phyloP scores from a whole-genome alignment of 2,888 invertebrate species.

The Pristionchus exspectatus region DNA sequence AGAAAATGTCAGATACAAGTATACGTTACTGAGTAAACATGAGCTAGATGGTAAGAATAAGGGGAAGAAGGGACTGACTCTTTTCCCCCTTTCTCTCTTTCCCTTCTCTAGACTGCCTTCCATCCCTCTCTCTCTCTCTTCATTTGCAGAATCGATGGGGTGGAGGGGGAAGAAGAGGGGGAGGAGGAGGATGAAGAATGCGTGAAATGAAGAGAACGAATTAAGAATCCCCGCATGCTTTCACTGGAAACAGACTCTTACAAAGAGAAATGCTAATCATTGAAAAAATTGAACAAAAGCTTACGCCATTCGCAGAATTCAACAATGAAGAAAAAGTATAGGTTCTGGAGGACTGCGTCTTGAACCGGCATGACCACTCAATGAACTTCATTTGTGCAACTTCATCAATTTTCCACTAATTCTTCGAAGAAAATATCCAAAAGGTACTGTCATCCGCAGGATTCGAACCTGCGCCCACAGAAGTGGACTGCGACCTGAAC shows the following conservation, averaged over 20 bases:
- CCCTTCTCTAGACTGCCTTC: conserved; percentile 2
- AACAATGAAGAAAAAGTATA: too few relatives aligned
- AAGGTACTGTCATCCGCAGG: conserved; percentile 64
- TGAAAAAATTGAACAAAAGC: neutral
- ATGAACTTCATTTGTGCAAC: too few relatives aligned
- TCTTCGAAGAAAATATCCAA: neutral
- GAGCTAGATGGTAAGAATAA: neutral
- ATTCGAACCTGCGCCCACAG: conserved; percentile 74
- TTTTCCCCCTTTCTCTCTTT: neutral
- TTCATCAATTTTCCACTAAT: neutral
- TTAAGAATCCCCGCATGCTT: neutral
- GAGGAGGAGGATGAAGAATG: conserved; percentile 15
- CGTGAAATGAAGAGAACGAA: conserved; percentile 19
- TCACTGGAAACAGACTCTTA: neutral
- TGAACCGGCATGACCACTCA: too few relatives aligned
- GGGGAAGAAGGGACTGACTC: conserved; percentile 18
- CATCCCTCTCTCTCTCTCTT: conserved; percentile 21
- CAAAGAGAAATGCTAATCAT: neutral
- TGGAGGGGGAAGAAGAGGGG: neutral
- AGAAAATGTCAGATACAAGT: conserved; percentile 18
- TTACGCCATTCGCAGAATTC: too few relatives aligned
- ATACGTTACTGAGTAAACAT: conserved; percentile 27
- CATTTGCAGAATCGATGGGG: conserved; percentile 45
- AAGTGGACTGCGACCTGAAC: conserved; percentile 86
- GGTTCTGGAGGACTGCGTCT: too few relatives aligned